These are phyloP conservation scores for Eriocheir sinensis DNA, from an alignment of 1,140 invertebrate species.

Conservation along the genomic window DNA sequence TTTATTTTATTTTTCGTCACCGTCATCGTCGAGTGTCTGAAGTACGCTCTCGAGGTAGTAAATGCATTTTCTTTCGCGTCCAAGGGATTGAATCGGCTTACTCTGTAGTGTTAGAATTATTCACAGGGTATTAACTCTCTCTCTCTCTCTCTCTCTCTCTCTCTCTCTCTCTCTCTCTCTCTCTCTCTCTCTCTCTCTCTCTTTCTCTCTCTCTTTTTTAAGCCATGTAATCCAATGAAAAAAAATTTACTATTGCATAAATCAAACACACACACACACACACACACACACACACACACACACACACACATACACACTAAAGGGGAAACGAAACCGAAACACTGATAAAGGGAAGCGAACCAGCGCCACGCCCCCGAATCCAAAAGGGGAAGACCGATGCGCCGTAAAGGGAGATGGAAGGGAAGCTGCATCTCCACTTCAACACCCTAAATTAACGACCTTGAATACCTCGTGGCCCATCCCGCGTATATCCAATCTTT, in stretches of 20 bases:
- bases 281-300: conserved; percentile 51
- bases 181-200: not conserved
- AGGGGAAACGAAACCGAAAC: not conserved
- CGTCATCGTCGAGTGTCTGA: not conserved
- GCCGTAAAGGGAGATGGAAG: not conserved
- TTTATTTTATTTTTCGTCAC: not conserved
- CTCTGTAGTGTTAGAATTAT: not conserved
- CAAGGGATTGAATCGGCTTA: not conserved
- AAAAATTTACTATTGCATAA: not conserved
- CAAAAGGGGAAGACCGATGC: not conserved
- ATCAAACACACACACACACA: conserved; percentile 34
- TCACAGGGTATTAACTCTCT: not conserved
- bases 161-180: not conserved
- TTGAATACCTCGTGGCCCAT: not conserved
- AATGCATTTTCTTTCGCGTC: not conserved
- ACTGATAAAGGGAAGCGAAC: not conserved
- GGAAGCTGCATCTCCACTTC: not conserved
- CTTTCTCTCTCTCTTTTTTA: not conserved
- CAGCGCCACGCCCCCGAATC: not conserved
- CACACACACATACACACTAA: conserved; percentile 48
- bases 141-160: not conserved
- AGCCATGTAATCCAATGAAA: not conserved
- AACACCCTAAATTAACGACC: not conserved
- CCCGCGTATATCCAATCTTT: too few relatives aligned
- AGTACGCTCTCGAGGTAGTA: not conserved